Evolutionary conservation across 2,797 vertebrate species (phyloP).

Genomic region (Streptopelia turtur): DNA sequence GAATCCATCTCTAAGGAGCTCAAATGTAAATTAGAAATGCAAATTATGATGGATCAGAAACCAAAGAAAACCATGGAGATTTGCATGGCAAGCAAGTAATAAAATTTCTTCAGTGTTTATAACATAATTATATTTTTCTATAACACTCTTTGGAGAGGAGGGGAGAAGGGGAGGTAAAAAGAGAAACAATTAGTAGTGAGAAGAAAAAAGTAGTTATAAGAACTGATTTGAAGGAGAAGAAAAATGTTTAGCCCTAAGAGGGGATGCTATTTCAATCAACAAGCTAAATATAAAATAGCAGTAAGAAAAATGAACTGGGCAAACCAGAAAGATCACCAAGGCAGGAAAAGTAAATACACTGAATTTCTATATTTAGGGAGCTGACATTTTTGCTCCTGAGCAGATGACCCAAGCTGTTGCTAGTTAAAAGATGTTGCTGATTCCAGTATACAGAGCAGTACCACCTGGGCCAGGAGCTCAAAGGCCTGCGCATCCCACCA

Average conservation of each 20-base stretch:
- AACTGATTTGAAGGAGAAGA: not conserved
- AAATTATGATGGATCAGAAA: not conserved
- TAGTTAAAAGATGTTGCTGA: not conserved
- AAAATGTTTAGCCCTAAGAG: not conserved
- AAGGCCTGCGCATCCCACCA: not conserved
- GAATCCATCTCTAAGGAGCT: not conserved
- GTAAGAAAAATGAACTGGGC: slow-evolving; percentile 25
- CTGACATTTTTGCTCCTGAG: slow-evolving; percentile 34
- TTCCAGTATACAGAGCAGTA: not conserved
- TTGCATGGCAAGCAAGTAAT: not conserved
- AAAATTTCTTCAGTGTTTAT: not conserved
- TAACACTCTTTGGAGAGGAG: not conserved
- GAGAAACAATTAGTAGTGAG: not conserved
- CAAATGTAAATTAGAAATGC: not conserved
- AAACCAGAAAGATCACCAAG: slow-evolving; percentile 25
- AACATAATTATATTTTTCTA: not conserved
- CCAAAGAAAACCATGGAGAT: not conserved
- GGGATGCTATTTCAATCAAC: slow-evolving; percentile 2
- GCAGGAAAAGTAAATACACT: slow-evolving; percentile 38
- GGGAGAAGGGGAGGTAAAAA: not conserved
- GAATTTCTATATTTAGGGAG: slow-evolving; percentile 55
- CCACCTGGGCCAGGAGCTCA: not conserved
- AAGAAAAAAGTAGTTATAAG: not conserved
- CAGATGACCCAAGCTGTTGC: slow-evolving; percentile 14
- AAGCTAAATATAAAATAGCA: slow-evolving; percentile 29